These are phyloP conservation scores for Eubucco bourcierii DNA, from an alignment of 2,113 vertebrate species.

Conservation along the genomic window DNA sequence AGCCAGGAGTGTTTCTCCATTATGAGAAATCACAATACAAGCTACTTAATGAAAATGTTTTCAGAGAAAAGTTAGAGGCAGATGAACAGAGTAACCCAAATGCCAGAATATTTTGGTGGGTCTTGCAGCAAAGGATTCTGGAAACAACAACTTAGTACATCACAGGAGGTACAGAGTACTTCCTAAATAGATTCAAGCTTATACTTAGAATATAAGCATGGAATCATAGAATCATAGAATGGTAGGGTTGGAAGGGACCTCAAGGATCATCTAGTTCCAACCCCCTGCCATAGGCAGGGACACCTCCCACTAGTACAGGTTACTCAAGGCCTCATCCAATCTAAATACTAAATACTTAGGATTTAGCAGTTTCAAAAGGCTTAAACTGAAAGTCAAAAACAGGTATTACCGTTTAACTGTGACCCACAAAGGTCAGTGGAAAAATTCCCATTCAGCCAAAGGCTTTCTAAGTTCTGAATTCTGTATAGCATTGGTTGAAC, in stretches of 20 bases:
- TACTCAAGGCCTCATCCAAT: too few species aligned
- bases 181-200: neutral
- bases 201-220: neutral
- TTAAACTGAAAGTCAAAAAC: neutral
- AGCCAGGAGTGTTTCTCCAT: neutral
- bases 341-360: neutral
- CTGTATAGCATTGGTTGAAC: neutral
- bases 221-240: too few species aligned
- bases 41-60: neutral
- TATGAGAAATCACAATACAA: neutral
- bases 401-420: neutral
- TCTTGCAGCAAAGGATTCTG: too few species aligned
- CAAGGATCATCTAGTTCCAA: too few species aligned
- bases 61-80: neutral
- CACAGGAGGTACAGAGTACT: neutral
- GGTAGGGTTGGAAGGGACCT: too few species aligned
- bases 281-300: too few species aligned
- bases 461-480: neutral
- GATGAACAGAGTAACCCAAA: too few species aligned
- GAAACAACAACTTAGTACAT: neutral
- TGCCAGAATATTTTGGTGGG: too few species aligned
- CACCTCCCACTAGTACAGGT: too few species aligned
- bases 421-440: neutral
- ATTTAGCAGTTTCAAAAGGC: neutral
- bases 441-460: neutral